Percentiles rank a stretch among this genome's conserved stretches.
phyloP scores from a whole-genome alignment of 2,113 vertebrate species.

The Caracal caracal region DNA sequence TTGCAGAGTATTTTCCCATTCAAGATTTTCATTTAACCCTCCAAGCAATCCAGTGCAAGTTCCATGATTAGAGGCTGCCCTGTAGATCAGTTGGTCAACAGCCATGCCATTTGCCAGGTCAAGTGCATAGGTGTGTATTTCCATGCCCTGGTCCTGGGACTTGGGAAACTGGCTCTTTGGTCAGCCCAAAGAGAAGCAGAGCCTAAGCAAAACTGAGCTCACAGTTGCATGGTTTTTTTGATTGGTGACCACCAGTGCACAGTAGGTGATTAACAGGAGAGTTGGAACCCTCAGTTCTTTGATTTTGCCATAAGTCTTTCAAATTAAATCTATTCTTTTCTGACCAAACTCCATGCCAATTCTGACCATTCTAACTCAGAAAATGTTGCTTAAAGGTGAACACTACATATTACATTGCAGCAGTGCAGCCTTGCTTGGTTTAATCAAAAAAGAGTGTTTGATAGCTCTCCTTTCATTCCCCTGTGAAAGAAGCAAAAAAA shows the following conservation, averaged over 20 bases:
- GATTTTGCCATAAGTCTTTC: constrained; percentile 40
- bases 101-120: background rate
- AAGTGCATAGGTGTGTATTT: background rate
- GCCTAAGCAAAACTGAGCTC: constrained; percentile 2
- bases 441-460: background rate
- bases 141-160: background rate
- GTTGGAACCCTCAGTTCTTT: background rate
- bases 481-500: background rate
- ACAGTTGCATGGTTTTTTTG: background rate
- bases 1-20: background rate
- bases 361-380: background rate
- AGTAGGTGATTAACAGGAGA: background rate
- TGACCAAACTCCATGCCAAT: background rate
- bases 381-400: constrained; percentile 10
- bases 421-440: background rate
- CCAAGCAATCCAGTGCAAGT: background rate
- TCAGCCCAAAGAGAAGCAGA: constrained; percentile 2
- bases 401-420: background rate
- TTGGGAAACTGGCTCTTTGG: background rate
- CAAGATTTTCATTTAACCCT: background rate
- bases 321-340: constrained; percentile 41
- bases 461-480: background rate
- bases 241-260: background rate
- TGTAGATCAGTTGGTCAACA: background rate
- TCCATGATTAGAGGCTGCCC: background rate